Evolutionary conservation across 2,888 invertebrate genomes (phyloP).

Genomic region (Tachina fera): DNA sequence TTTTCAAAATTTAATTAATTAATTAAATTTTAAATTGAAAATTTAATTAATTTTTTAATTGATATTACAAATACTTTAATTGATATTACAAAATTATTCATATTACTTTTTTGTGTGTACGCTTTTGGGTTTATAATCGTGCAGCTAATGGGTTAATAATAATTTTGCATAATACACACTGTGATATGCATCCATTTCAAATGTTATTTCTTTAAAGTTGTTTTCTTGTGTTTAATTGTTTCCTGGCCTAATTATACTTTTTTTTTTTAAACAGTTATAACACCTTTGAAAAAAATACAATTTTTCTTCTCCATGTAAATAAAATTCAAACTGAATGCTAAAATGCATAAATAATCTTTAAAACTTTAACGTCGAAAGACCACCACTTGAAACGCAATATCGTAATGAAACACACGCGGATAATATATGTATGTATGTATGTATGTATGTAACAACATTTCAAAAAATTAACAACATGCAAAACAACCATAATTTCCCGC

Average conservation of each 20-base stretch:
- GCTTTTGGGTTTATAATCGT: no score
- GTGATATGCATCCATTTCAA: slow-evolving; percentile 36
- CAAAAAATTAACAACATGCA: slow-evolving; percentile 21
- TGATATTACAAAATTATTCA: no score
- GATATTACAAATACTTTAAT: no score
- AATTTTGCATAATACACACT: slow-evolving; percentile 24
- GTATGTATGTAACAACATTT: neutral
- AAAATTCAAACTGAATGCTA: slow-evolving; percentile 29
- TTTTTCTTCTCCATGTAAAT: slow-evolving; percentile 3
- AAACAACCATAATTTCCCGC: slow-evolving; percentile 44
- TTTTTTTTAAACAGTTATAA: slow-evolving; percentile 57
- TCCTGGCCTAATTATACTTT: slow-evolving; percentile 72
- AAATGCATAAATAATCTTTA: neutral
- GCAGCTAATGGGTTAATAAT: slow-evolving; percentile 29
- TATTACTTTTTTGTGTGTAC: no score
- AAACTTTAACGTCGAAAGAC: slow-evolving; percentile 25
- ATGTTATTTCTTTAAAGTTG: slow-evolving; percentile 39
- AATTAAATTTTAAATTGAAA: no score
- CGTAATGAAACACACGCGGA: slow-evolving; percentile 5
- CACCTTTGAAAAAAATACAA: slow-evolving; percentile 49
- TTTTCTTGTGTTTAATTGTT: slow-evolving; percentile 70
- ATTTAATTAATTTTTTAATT: no score
- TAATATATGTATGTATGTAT: no score
- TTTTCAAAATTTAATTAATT: no score
- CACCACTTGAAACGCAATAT: slow-evolving; percentile 47